Percentiles rank a stretch among this genome's conserved stretches.
Conservation (phyloP, 2,888 invertebrate species). For the Dynastes hyllus region DNA sequence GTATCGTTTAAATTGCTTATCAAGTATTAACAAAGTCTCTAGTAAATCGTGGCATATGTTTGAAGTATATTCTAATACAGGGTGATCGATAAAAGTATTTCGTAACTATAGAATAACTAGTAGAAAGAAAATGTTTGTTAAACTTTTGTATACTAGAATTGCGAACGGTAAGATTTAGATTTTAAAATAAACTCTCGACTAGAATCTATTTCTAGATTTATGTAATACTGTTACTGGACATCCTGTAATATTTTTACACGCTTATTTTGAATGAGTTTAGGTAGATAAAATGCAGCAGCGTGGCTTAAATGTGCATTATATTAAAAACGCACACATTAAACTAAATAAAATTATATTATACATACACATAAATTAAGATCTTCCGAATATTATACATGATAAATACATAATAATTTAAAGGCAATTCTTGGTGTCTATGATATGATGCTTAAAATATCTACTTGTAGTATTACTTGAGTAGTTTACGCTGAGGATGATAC, state of each 20-base stretch:
- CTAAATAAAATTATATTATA: slow-evolving; percentile 13
- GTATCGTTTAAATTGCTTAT: slow-evolving; percentile 1
- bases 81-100: too few relatives aligned
- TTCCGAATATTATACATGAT: slow-evolving; percentile 54
- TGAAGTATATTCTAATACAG: slow-evolving; percentile 30
- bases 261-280: not conserved
- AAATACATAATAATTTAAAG: slow-evolving; percentile 56
- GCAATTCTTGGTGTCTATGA: slow-evolving; percentile 49
- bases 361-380: slow-evolving; percentile 58
- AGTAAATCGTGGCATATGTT: slow-evolving; percentile 37
- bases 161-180: too few relatives aligned
- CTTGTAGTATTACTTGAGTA: slow-evolving; percentile 11
- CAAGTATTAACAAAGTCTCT: not conserved
- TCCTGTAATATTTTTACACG: slow-evolving; percentile 10
- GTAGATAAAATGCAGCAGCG: slow-evolving; percentile 15
- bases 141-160: too few relatives aligned
- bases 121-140: slow-evolving; percentile 22
- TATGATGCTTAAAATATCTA: slow-evolving; percentile 24
- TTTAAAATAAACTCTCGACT: not conserved
- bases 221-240: too few relatives aligned
- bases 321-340: slow-evolving; percentile 19
- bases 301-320: slow-evolving; percentile 40
- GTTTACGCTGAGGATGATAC: slow-evolving; percentile 4
- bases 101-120: not conserved
- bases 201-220: too few relatives aligned